Evolutionary conservation across 2,888 invertebrate species (phyloP), one percentile per base, ranked within the genome.

Genomic region (Amphipyra berbera): DNA sequence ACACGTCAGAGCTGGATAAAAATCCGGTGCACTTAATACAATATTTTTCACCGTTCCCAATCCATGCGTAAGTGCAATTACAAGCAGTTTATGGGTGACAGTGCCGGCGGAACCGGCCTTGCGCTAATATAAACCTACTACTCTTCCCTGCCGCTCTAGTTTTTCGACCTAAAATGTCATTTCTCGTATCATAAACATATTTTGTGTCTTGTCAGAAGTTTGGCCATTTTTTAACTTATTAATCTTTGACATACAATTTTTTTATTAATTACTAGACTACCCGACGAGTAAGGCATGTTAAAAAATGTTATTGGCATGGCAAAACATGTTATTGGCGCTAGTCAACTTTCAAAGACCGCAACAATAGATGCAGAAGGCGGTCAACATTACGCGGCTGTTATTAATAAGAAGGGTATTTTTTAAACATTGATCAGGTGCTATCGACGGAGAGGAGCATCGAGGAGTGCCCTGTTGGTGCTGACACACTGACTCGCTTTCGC

Each of bases 401-500:
- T 74, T 66, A 53, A 62, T 74, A 59, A 72, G 78, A 59, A 71
- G 81, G 78, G 75, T 74, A 78, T 77, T 82, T 81, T 78, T 79
- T 70, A 82, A 84, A 79, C 78, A 73, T 76, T 80, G 83, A 86
- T 88, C 85, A 87, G 82, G 82, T 85, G 85, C 76, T 80, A 81
- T 78, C 76, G 74, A 81, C 27, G 14, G 84, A 84, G 60, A 73
- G 63, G 49, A 72, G 48, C 47, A 55, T 49, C 12, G 73, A 79
- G 78, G 80, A 78, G 74, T 73, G 78, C 71, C 76, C 48, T 3
- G 63, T 62, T 61, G 77, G 57, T 75, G 70, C 82, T 93, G 95
- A 94, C 95, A 95, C 86, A 95, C 95, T 95, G 94, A 94, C 95
- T 95, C 91, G 93, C 94, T 95, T 95, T 95, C 94, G 71, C 82